Evolutionary conservation across 1,140 invertebrate species (phyloP), one percentile per base, ranked within the genome.

Genomic region (Lucilia sericata): DNA sequence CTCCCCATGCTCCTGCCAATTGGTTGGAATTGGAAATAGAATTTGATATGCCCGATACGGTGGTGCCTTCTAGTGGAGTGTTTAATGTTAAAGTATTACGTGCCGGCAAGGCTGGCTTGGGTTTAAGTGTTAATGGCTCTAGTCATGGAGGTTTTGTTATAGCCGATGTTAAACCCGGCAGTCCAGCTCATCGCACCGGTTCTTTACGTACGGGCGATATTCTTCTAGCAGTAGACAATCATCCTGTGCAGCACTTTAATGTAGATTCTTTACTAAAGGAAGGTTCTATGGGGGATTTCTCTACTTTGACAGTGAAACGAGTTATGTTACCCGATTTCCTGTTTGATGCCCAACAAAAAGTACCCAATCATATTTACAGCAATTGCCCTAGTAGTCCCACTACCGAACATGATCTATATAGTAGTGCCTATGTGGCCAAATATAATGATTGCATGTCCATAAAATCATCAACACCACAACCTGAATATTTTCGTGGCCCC

Each of bases 11-110:
- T 80, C 86, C 86, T 0, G 87, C 90, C 74, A 88, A 89, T 83
- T 88, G 93, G 93, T 91, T 97, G 2, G 93, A 95, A 70, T 86
- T 95, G 19, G 94, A 95, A 84, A 94, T 96, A 5, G 97, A 98
- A 90, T 98, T 98, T 91, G 97, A 97, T 92, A 96, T 98, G 87
- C 95, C 96, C n/a, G 96, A 98, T 86, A 94, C 96, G 0, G 96
- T 98, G 21, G 96, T 98, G 82, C 96, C 97, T 2, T 95, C 96
- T 13, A 96, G 95, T 86, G 97, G 97, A 9, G 94, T 96, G 0
- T 98, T 98, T 88, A 96, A 95, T 84, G 97, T 99, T 0, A 97
- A 98, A 91, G 91, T 99, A 13, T 94, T 96, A 0, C 96, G 97
- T 88, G 94, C 94, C 21, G 94, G 93, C 84, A 93, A 92, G 7